These are phyloP conservation scores for Gymnosoma rotundatum DNA, from an alignment of 2,888 invertebrate species.

Conservation along the genomic window DNA sequence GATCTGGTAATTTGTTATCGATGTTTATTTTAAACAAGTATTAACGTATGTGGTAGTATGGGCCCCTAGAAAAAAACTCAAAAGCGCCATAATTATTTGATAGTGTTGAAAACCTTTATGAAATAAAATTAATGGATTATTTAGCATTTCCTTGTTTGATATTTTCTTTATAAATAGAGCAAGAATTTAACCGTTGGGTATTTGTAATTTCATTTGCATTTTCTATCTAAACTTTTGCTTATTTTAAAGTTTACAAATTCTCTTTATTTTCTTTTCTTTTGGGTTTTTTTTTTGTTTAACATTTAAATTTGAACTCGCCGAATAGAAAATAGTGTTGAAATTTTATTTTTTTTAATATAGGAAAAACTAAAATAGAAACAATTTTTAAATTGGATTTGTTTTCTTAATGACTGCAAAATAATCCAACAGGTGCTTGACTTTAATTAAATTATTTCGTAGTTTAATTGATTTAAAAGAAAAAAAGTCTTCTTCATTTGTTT, in stretches of 20 bases:
- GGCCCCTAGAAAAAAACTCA: too few species aligned
- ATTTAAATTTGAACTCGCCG: constrained; percentile 65
- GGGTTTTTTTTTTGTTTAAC: constrained; percentile 44
- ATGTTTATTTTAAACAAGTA: too few species aligned
- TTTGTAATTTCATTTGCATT: constrained; percentile 26
- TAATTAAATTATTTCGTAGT: constrained; percentile 27
- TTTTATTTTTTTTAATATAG: constrained; percentile 18
- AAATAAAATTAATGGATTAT: neutral
- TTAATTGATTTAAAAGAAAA: neutral
- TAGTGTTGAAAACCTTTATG: neutral
- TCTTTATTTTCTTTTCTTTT: neutral
- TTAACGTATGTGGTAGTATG: neutral
- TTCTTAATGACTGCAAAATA: constrained; percentile 14
- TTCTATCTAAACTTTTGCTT: constrained; percentile 24
- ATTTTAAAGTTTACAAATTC: constrained; percentile 17
- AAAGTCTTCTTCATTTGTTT: constrained; percentile 1
- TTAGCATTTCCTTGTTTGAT: neutral
- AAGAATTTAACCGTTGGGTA: constrained; percentile 52
- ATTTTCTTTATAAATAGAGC: constrained; percentile 37
- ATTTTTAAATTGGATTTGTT: neutral
- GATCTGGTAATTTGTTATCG: too few species aligned
- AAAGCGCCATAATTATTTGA: too few species aligned
- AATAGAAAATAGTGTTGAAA: constrained; percentile 34
- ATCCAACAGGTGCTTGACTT: constrained; percentile 60
- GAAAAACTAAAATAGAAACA: constrained; percentile 20